Evolutionary conservation across 2,888 invertebrate species (phyloP).

Genomic region (Lycocerus yunnanus): DNA sequence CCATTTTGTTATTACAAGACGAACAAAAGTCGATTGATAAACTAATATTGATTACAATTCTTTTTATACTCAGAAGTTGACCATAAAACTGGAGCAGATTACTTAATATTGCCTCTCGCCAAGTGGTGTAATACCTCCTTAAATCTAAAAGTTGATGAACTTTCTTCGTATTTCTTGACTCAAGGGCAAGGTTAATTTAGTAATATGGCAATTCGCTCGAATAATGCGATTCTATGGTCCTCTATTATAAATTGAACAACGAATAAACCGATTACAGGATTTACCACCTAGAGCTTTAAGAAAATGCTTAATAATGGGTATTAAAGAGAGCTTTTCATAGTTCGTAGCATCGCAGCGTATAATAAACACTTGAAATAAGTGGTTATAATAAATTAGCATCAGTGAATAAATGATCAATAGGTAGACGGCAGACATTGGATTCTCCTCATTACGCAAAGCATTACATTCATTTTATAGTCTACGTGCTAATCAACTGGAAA

Average conservation of each 20-base stretch:
- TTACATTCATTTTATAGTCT: not conserved
- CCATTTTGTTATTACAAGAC: conserved; percentile 14
- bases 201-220: not conserved
- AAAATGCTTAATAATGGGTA: not conserved
- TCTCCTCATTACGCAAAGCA: too few relatives aligned
- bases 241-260: not conserved
- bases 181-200: conserved; percentile 1
- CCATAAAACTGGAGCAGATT: not conserved
- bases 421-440: too few relatives aligned
- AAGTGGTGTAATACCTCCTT: not conserved
- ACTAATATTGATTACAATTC: not conserved
- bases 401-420: not conserved
- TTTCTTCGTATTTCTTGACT: not conserved
- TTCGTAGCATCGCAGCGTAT: not conserved
- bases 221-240: not conserved
- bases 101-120: not conserved
- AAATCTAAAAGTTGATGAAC: not conserved
- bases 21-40: conserved; percentile 7
- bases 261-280: not conserved
- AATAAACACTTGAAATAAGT: not conserved
- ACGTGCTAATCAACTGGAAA: too few relatives aligned
- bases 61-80: conserved; percentile 10
- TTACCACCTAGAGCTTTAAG: not conserved
- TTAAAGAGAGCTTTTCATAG: not conserved
- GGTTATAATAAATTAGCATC: not conserved